These are phyloP conservation scores for Halichondria panicea DNA, from an alignment of 37 sponge, comb jelly and placozoan species.

Conservation along the genomic window DNA sequence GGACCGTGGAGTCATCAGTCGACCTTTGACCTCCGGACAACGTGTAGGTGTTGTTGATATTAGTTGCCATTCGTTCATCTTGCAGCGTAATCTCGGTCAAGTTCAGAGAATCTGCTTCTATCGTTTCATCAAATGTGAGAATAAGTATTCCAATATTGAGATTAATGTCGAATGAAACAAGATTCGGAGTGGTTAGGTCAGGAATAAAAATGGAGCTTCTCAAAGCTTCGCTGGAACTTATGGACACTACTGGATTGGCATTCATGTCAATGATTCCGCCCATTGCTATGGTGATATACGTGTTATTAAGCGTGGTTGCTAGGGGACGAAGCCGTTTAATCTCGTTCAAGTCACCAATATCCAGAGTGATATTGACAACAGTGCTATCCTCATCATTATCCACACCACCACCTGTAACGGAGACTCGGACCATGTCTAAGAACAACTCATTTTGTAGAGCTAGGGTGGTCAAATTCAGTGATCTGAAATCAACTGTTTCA, in stretches of 20 bases:
- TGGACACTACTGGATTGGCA: conserved; percentile 27
- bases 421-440: conserved; percentile 2
- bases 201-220: conserved; percentile 8
- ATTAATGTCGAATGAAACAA: conserved; percentile 59
- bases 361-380: conserved; percentile 52
- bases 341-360: conserved; percentile 66
- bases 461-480: conserved; percentile 50
- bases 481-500: conserved; percentile 76
- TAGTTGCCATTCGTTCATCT: conserved; percentile 13
- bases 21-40: conserved; percentile 73
- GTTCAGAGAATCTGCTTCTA: conserved; percentile 70
- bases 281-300: conserved; percentile 45
- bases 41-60: conserved; percentile 28
- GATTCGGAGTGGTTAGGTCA: conserved; percentile 61
- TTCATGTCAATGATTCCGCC: conserved; percentile 83
- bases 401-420: conserved; percentile 55
- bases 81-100: conserved; percentile 69
- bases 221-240: conserved; percentile 33
- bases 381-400: conserved; percentile 55
- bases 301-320: conserved; percentile 53
- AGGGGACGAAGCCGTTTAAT: conserved; percentile 64
- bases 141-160: conserved; percentile 61
- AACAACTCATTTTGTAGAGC: conserved; percentile 33
- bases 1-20: conserved; percentile 62
- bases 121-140: conserved; percentile 84